Percentiles rank a stretch among this genome's conserved stretches.
Conservation (phyloP, 2,888 invertebrate genomes). For the Acanthococcus lagerstroemiae region DNA sequence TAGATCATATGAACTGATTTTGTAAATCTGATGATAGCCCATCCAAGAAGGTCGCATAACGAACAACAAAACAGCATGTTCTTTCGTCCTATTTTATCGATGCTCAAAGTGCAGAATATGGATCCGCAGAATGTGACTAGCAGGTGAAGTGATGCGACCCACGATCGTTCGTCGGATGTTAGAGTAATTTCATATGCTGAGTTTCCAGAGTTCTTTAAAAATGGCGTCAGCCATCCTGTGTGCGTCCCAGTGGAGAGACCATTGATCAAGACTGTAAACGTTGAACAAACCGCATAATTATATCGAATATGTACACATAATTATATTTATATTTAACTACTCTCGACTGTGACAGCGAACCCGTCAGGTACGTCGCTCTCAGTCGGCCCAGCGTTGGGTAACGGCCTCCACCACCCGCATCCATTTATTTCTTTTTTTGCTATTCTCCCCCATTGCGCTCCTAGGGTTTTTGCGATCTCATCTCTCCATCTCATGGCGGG, state of each 20-base stretch:
- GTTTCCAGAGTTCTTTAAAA: neutral
- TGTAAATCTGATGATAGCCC: constrained; percentile 1
- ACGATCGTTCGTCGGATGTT: constrained; percentile 7
- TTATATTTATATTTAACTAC: too few species aligned
- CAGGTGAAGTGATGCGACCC: constrained; percentile 1
- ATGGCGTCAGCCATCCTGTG: constrained; percentile 9
- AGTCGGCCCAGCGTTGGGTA: too few species aligned
- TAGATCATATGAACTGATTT: constrained; percentile 28
- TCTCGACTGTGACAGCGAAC: too few species aligned
- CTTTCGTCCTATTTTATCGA: constrained; percentile 11
- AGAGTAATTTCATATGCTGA: neutral
- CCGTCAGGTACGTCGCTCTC: too few species aligned
- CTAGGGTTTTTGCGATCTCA: too few species aligned
- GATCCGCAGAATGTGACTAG: neutral
- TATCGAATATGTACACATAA: too few species aligned
- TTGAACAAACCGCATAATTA: too few species aligned
- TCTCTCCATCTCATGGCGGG: too few species aligned
- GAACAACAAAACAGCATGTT: too few species aligned
- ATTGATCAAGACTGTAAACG: neutral
- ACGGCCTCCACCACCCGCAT: too few species aligned
- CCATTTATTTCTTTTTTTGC: too few species aligned
- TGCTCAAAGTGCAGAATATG: neutral
- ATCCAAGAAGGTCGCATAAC: neutral
- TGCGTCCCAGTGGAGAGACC: neutral
- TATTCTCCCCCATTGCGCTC: too few species aligned